phyloP scores from a whole-genome alignment of 2,888 invertebrate species.

The Tinea semifulvella region DNA sequence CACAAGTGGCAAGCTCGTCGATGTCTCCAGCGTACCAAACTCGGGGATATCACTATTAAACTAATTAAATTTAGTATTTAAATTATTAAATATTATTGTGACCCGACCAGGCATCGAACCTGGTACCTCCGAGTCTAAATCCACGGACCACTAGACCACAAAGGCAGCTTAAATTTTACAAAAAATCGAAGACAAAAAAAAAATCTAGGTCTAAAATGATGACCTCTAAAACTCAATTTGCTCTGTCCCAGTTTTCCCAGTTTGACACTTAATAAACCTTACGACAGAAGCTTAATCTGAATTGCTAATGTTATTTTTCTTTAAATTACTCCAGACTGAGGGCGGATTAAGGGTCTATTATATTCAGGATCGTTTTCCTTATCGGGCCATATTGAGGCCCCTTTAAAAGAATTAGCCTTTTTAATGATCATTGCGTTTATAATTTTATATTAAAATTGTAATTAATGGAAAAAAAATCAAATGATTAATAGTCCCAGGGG shows the following conservation, averaged over 20 bases:
- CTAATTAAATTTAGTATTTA: too few relatives aligned
- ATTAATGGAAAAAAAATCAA: not conserved
- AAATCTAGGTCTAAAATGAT: conserved; percentile 9
- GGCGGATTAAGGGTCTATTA: conserved; percentile 51
- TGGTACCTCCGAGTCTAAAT: too few relatives aligned
- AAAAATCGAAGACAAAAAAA: too few relatives aligned
- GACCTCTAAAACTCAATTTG: conserved; percentile 17
- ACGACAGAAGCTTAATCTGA: conserved; percentile 52
- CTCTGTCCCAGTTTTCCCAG: conserved; percentile 34
- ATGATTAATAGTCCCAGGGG: too few relatives aligned
- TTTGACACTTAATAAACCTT: conserved; percentile 59
- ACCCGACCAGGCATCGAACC: too few relatives aligned
- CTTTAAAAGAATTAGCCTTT: conserved; percentile 20
- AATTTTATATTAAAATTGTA: not conserved
- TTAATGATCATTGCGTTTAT: conserved; percentile 1
- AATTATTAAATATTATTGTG: too few relatives aligned
- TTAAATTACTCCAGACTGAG: conserved; percentile 52
- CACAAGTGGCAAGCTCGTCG: too few relatives aligned
- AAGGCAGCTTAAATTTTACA: too few relatives aligned
- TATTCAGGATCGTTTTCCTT: conserved; percentile 49
- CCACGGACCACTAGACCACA: too few relatives aligned
- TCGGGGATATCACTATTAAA: too few relatives aligned
- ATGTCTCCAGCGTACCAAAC: too few relatives aligned
- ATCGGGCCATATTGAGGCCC: conserved; percentile 33
- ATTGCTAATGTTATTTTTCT: conserved; percentile 66